Conservation (phyloP, 1,140 invertebrate species). For the Globodera ellingtonae region DNA sequence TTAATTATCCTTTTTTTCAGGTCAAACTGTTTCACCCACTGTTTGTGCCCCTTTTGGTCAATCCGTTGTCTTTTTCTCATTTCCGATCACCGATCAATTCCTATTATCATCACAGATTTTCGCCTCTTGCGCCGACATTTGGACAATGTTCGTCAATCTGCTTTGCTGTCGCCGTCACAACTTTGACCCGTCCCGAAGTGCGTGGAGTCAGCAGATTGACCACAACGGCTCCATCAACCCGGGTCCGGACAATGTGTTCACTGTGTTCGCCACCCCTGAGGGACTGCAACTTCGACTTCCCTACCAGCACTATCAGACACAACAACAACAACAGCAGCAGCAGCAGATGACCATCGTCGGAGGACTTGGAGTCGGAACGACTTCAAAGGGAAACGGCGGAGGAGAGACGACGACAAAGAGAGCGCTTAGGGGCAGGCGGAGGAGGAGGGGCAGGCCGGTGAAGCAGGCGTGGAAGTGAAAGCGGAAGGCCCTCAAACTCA, state of each 20-base stretch:
- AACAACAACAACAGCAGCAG: neutral
- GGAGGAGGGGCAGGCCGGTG: neutral
- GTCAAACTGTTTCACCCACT: constrained; percentile 47
- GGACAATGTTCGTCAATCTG: constrained; percentile 46
- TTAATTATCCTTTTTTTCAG: constrained; percentile 2
- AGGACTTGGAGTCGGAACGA: neutral
- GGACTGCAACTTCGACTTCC: constrained; percentile 42
- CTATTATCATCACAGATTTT: constrained; percentile 31
- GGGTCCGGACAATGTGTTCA: constrained; percentile 41
- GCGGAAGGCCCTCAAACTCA: neutral
- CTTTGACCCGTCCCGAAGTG: constrained; percentile 18
- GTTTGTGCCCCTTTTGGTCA: constrained; percentile 44
- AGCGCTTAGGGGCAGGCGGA: neutral
- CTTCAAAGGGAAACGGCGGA: neutral
- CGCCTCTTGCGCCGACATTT: constrained; percentile 44
- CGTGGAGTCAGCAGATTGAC: constrained; percentile 8
- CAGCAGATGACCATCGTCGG: neutral
- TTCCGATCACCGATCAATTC: constrained; percentile 10
- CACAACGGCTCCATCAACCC: neutral
- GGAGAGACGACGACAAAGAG: neutral
- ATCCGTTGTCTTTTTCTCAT: neutral
- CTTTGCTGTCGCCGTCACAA: constrained; percentile 44
- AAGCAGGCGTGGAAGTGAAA: neutral
- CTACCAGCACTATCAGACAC: constrained; percentile 19
- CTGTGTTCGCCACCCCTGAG: constrained; percentile 42